A percentile compares a stretch with the other conserved stretches of the same genome.
Conservation (phyloP, 2,113 vertebrate genomes). For the Rhinolophus ferrumequinum region DNA sequence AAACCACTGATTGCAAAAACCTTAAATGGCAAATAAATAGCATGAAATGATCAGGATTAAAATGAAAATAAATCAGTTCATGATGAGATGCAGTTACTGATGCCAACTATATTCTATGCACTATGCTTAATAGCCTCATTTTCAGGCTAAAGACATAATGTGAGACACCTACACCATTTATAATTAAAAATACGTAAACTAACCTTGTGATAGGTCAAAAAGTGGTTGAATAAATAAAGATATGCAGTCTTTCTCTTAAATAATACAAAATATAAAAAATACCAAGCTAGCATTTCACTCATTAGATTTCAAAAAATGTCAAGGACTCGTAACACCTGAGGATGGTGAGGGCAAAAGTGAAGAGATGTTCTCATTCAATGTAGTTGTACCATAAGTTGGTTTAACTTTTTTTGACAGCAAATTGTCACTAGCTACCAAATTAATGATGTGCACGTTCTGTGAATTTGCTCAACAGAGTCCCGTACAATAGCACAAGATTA, state of each 20-base stretch:
- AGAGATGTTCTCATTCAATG: not conserved
- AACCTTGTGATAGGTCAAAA: not conserved
- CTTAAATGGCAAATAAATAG: not conserved
- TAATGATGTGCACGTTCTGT: not conserved
- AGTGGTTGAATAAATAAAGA: not conserved
- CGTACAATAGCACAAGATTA: not conserved
- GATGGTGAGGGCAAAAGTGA: not conserved
- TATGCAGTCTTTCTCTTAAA: not conserved
- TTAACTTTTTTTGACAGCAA: not conserved
- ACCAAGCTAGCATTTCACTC: not conserved
- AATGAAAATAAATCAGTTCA: not conserved
- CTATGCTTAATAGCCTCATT: not conserved
- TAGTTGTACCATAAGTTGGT: not conserved
- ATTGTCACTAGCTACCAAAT: not conserved
- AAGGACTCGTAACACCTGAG: not conserved
- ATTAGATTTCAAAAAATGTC: not conserved
- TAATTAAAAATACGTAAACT: slow-evolving; percentile 23
- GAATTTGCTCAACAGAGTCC: not conserved
- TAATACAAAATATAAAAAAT: not conserved
- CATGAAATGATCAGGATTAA: slow-evolving; percentile 26
- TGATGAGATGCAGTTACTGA: not conserved
- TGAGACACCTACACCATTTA: not conserved
- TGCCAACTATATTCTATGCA: not conserved
- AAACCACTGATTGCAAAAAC: not conserved
- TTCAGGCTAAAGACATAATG: not conserved